These are phyloP conservation scores for Parnassius apollo DNA, from an alignment of 2,888 invertebrate species.

Conservation along the genomic window DNA sequence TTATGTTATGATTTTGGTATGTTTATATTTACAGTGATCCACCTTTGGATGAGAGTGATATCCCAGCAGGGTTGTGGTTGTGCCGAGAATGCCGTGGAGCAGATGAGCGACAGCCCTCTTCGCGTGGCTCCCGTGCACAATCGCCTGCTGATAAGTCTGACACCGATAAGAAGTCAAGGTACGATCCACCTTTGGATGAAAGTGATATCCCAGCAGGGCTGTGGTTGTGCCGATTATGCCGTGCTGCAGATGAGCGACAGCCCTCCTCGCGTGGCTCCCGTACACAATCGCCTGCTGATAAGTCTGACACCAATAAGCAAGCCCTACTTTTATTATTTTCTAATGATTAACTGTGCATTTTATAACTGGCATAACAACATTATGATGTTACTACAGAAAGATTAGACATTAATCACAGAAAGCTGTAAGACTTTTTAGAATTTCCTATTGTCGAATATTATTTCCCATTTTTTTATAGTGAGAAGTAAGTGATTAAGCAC, in stretches of 20 bases:
- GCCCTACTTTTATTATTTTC: no score
- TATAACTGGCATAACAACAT: no score
- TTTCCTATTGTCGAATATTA: no score
- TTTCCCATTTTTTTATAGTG: no score
- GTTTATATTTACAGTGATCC: conserved; percentile 87
- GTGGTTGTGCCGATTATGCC: conserved; percentile 95
- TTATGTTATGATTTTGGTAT: background rate
- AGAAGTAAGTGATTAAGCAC: no score
- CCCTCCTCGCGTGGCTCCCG: conserved; percentile 56
- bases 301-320: conserved; percentile 59
- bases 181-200: conserved; percentile 93
- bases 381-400: no score
- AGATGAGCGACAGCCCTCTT: conserved; percentile 62
- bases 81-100: conserved; percentile 89
- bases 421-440: no score
- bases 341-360: no score
- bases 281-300: conserved; percentile 63
- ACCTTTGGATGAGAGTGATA: conserved; percentile 92
- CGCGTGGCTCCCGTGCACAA: conserved; percentile 57
- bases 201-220: conserved; percentile 94
- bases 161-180: conserved; percentile 67
- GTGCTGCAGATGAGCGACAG: conserved; percentile 68
- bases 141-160: conserved; percentile 66
- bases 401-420: no score
- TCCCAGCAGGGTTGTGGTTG: conserved; percentile 95